Conservation (phyloP, 1,140 invertebrate species). For the Hycleus cichorii region DNA sequence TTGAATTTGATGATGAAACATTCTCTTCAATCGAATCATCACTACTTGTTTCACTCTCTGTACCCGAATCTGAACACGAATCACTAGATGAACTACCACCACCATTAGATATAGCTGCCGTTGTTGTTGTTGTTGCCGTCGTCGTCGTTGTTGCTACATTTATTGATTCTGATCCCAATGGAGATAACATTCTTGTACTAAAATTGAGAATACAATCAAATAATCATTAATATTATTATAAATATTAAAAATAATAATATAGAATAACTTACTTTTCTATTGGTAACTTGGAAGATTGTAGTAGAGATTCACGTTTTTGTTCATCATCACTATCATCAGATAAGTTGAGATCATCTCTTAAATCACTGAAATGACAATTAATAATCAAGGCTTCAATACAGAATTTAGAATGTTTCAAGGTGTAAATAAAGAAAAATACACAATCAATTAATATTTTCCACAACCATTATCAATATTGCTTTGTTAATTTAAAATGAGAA, state of each 20-base stretch:
- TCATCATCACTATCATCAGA: slow-evolving; percentile 56
- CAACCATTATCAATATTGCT: too few species aligned
- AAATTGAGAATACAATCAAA: slow-evolving; percentile 2
- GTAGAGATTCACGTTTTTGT: slow-evolving; percentile 15
- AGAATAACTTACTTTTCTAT: slow-evolving; percentile 29
- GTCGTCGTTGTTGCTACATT: not conserved
- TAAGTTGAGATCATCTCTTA: slow-evolving; percentile 51
- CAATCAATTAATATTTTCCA: too few species aligned
- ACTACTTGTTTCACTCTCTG: slow-evolving; percentile 44
- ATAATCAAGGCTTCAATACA: not conserved
- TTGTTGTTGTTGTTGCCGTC: not conserved
- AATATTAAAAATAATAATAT: not conserved
- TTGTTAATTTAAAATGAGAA: too few species aligned
- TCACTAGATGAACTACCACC: slow-evolving; percentile 43
- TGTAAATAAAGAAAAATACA: not conserved
- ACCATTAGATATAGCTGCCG: slow-evolving; percentile 6
- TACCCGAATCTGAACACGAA: slow-evolving; percentile 45
- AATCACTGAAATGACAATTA: slow-evolving; percentile 42
- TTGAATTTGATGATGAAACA: slow-evolving; percentile 9
- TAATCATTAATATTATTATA: slow-evolving; percentile 1
- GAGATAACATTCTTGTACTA: slow-evolving; percentile 36
- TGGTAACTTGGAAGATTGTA: slow-evolving; percentile 26
- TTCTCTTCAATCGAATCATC: slow-evolving; percentile 48
- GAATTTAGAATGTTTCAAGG: not conserved
- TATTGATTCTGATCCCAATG: slow-evolving; percentile 19